Percentiles rank a stretch among this genome's conserved stretches.
Evolutionary conservation across 2,888 invertebrate species (phyloP).

Genomic region (Phragmatobia fuliginosa): DNA sequence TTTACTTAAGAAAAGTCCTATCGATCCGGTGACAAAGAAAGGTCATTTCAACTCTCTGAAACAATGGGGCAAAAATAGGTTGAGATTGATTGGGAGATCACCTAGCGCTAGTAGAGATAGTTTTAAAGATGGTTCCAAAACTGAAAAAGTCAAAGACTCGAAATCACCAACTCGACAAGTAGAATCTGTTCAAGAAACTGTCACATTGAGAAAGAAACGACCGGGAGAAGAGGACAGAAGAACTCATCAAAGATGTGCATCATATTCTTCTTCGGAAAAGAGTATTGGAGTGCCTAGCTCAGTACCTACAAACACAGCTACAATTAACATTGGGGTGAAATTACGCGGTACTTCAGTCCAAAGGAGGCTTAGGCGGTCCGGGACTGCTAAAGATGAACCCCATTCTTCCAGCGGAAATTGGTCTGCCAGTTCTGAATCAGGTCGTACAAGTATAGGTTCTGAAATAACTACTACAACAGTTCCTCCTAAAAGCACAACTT

Average conservation of each 20-base stretch:
- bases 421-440: conserved; percentile 97
- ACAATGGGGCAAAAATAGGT: conserved; percentile 94
- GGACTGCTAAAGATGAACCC: conserved; percentile 91
- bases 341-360: conserved; percentile 91
- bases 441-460: conserved; percentile 94
- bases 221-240: conserved; percentile 88
- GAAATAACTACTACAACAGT: conserved; percentile 91
- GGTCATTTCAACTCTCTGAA: conserved; percentile 93
- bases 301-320: conserved; percentile 82
- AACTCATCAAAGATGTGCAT: conserved; percentile 92
- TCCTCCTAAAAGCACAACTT: conserved; percentile 90
- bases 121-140: conserved; percentile 75
- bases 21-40: conserved; percentile 84
- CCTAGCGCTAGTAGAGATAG: conserved; percentile 86
- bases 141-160: conserved; percentile 75
- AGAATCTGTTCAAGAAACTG: conserved; percentile 89
- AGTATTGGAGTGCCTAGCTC: conserved; percentile 87
- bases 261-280: conserved; percentile 92
- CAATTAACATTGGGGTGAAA: conserved; percentile 89
- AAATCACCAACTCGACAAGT: conserved; percentile 78
- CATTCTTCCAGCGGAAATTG: conserved; percentile 97
- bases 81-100: conserved; percentile 90
- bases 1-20: conserved; percentile 89
- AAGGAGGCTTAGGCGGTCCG: conserved; percentile 89
- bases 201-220: conserved; percentile 88